Evolutionary conservation across 2,113 vertebrate genomes (phyloP).

Genomic region (Alligator mississippiensis): DNA sequence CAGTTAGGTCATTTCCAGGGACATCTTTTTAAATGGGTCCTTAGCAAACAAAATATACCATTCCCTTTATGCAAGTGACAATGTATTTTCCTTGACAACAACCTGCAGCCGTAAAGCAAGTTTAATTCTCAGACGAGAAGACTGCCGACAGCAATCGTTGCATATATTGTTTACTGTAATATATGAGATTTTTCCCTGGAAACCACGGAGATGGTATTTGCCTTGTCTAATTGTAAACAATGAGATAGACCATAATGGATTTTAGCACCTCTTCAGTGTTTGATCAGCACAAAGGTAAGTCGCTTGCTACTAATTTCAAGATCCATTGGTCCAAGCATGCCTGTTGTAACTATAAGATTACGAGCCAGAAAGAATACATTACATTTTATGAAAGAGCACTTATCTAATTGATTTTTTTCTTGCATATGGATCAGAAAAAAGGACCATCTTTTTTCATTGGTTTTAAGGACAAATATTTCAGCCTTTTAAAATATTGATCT

Average conservation of each 20-base stretch:
- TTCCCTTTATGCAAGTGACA: not conserved
- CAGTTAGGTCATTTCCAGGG: not conserved
- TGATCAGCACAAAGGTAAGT: slow-evolving; percentile 90
- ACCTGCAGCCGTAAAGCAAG: slow-evolving; percentile 42
- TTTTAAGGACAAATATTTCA: not conserved
- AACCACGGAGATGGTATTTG: slow-evolving; percentile 54
- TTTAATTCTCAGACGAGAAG: slow-evolving; percentile 45
- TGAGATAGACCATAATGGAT: slow-evolving; percentile 83
- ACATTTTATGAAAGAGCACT: not conserved
- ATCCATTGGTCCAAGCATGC: not conserved
- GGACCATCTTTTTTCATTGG: not conserved
- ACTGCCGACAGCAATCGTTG: slow-evolving; percentile 25
- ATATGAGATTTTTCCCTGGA: slow-evolving; percentile 36
- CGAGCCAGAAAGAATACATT: not conserved
- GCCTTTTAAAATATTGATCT: not conserved
- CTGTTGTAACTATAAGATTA: not conserved
- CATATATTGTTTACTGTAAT: slow-evolving; percentile 22
- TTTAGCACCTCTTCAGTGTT: slow-evolving; percentile 88
- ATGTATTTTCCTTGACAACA: slow-evolving; percentile 48
- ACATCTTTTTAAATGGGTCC: slow-evolving; percentile 2
- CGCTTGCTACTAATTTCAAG: slow-evolving; percentile 28
- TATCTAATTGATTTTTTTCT: not conserved
- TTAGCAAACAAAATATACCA: not conserved
- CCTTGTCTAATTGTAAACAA: slow-evolving; percentile 37
- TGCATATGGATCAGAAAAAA: not conserved